These are phyloP conservation scores for Drosophila varians DNA, from an alignment of 1,140 invertebrate genomes.

Conservation along the genomic window DNA sequence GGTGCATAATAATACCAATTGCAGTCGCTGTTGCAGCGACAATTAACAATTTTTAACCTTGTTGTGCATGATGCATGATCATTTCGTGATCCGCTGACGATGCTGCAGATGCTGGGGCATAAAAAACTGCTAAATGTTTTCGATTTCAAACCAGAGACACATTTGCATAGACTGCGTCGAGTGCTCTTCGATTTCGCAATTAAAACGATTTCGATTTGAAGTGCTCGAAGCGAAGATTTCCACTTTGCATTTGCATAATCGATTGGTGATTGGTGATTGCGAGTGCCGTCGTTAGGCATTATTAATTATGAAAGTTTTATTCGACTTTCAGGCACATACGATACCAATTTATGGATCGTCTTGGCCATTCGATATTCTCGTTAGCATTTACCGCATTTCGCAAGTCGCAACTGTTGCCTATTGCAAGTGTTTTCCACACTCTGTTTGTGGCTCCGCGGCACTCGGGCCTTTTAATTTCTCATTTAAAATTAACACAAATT, in stretches of 20 bases:
- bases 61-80: conserved; percentile 63
- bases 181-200: conserved; percentile 56
- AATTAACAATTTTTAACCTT: conserved; percentile 69
- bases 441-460: conserved; percentile 5
- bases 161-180: conserved; percentile 13
- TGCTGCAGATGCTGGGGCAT: conserved; percentile 13
- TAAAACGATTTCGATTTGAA: conserved; percentile 40
- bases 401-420: conserved; percentile 6
- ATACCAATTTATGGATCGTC: conserved; percentile 17
- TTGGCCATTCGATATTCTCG: conserved; percentile 21
- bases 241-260: conserved; percentile 34
- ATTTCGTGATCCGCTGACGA: conserved; percentile 11
- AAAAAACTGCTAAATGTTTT: conserved; percentile 46
- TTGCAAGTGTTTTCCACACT: conserved; percentile 23
- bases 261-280: conserved; percentile 33
- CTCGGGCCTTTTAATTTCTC: conserved; percentile 35
- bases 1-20: conserved; percentile 48
- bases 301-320: conserved; percentile 34
- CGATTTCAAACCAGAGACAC: conserved; percentile 11
- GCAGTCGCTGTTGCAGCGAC: conserved; percentile 10
- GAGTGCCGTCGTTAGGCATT: conserved; percentile 8
- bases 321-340: neutral
- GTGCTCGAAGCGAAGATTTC: conserved; percentile 2
- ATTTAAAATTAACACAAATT: conserved; percentile 45
- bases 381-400: conserved; percentile 21